Evolutionary conservation across 1,140 invertebrate genomes (phyloP).

Genomic region (Zaprionus ghesquierei): DNA sequence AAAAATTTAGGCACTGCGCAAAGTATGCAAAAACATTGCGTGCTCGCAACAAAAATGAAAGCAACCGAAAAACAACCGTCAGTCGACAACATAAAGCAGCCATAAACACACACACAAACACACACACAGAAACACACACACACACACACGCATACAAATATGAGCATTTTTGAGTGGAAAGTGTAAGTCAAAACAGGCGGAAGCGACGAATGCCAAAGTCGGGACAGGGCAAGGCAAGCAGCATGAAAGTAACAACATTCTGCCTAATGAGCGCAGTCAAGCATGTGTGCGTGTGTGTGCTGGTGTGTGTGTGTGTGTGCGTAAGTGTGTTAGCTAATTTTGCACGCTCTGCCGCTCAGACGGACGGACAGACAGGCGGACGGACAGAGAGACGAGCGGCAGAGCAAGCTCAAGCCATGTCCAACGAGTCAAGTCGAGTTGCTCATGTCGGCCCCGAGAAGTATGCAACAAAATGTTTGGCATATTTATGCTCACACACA

Average conservation of each 20-base stretch:
- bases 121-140: conserved; percentile 5
- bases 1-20: conserved; percentile 59
- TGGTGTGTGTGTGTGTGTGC: conserved; percentile 8
- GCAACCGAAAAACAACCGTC: conserved; percentile 39
- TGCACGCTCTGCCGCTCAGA: conserved; percentile 29
- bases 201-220: conserved; percentile 56
- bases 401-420: conserved; percentile 31
- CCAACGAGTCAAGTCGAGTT: conserved; percentile 40
- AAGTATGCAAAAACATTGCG: conserved; percentile 66
- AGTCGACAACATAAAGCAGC: conserved; percentile 30
- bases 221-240: conserved; percentile 48
- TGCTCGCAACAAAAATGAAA: conserved; percentile 67
- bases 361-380: conserved; percentile 2
- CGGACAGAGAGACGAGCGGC: background rate
- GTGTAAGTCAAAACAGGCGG: conserved; percentile 59
- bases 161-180: conserved; percentile 59
- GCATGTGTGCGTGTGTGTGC: conserved; percentile 22
- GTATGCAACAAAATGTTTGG: conserved; percentile 49
- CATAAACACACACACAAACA: conserved; percentile 32
- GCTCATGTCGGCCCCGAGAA: conserved; percentile 30
- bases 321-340: conserved; percentile 54
- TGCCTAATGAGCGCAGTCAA: conserved; percentile 68
- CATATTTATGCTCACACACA: conserved; percentile 48
- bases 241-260: conserved; percentile 63
- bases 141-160: background rate